Evolutionary conservation across 2,113 vertebrate genomes (phyloP).

Genomic region (Rhinichthys klamathensis): DNA sequence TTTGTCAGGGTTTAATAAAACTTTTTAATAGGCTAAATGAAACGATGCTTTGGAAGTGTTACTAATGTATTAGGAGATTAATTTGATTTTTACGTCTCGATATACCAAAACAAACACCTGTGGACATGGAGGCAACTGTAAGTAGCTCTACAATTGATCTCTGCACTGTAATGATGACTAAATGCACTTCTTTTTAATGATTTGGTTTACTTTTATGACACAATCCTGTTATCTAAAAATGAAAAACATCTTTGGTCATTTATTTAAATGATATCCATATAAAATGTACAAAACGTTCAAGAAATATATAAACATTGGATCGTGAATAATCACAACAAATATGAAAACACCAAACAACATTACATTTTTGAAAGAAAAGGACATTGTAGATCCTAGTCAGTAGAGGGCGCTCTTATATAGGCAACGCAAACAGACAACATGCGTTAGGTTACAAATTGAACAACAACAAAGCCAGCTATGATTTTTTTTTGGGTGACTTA

Average conservation of each 20-base stretch:
- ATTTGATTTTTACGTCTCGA: neutral
- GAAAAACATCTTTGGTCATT: neutral
- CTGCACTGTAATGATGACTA: neutral
- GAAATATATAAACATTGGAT: neutral
- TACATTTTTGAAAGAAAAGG: neutral
- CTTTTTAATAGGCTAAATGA: neutral
- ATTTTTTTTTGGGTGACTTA: neutral
- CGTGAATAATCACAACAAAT: neutral
- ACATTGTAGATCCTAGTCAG: neutral
- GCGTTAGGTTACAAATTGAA: neutral
- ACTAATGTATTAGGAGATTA: neutral
- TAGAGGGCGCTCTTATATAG: constrained; percentile 17
- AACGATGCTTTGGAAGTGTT: neutral
- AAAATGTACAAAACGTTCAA: neutral
- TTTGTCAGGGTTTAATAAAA: neutral
- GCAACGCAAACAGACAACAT: neutral
- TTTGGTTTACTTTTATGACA: neutral
- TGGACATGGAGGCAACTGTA: neutral
- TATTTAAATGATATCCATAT: neutral
- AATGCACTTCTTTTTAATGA: neutral
- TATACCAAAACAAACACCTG: neutral
- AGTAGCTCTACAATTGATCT: neutral
- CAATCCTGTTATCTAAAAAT: neutral
- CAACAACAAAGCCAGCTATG: neutral
- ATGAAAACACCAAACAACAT: neutral